phyloP scores from a whole-genome alignment of 2,797 vertebrate genomes.

The Sylvia borin region DNA sequence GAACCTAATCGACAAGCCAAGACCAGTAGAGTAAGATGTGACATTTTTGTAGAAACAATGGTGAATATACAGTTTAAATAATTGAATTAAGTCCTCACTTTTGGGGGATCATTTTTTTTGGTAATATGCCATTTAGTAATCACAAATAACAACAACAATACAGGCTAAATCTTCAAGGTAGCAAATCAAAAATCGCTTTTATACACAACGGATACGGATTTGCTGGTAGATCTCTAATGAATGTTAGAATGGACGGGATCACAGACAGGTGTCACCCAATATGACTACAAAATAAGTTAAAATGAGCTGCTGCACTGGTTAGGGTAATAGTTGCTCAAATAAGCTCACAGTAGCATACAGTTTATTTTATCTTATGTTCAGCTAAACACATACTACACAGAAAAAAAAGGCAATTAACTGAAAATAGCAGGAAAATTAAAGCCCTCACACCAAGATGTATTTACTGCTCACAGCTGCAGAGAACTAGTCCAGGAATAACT shows the following conservation, averaged over 20 bases:
- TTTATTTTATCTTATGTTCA: neutral
- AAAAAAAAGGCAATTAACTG: neutral
- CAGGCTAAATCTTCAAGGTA: neutral
- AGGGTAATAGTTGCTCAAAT: neutral
- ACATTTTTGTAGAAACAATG: neutral
- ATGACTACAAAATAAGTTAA: neutral
- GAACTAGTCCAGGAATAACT: neutral
- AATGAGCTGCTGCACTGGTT: neutral
- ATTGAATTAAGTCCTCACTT: neutral
- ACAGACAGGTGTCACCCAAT: neutral
- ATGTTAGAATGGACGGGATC: neutral
- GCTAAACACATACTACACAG: neutral
- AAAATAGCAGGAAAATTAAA: neutral
- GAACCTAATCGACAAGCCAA: neutral
- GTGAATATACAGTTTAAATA: neutral
- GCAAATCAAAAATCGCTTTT: neutral
- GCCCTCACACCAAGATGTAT: neutral
- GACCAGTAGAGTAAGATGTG: neutral
- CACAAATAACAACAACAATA: neutral
- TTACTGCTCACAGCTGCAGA: neutral
- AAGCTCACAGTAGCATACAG: neutral
- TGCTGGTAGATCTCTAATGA: neutral
- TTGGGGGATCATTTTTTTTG: neutral
- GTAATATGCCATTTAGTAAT: neutral
- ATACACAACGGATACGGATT: neutral